phyloP scores from a whole-genome alignment of 2,113 vertebrate genomes.

The Trogon surrucura region DNA sequence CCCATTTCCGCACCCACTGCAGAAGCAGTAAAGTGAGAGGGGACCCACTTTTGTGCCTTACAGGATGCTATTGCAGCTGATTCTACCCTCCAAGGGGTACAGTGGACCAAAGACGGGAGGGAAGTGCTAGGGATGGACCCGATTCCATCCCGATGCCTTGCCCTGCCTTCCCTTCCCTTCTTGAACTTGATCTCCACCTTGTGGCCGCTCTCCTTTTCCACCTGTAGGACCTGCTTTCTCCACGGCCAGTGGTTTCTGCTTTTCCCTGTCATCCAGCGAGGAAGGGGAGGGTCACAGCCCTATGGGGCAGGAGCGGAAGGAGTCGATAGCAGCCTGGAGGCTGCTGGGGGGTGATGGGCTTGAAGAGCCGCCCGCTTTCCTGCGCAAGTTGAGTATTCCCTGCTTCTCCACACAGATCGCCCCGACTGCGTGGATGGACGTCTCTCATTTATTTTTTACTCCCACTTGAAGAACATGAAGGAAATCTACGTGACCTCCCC shows the following conservation, averaged over 20 bases:
- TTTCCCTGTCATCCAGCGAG: fast-evolving
- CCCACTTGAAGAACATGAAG: slow-evolving; percentile 92
- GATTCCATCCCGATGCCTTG: background rate
- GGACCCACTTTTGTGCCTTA: background rate
- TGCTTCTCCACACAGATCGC: slow-evolving; percentile 80
- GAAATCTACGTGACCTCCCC: slow-evolving; percentile 88
- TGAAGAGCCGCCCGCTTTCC: background rate
- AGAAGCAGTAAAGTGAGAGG: background rate
- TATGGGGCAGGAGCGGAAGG: background rate
- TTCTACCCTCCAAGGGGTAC: background rate
- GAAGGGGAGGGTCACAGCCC: background rate
- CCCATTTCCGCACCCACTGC: background rate
- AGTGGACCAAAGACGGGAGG: background rate
- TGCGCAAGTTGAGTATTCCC: background rate
- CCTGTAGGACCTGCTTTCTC: background rate
- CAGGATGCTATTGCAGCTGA: background rate
- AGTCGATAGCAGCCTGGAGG: background rate
- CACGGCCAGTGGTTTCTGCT: background rate
- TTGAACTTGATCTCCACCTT: background rate
- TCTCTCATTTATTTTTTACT: slow-evolving; percentile 91
- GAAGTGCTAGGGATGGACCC: background rate
- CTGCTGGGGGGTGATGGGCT: background rate
- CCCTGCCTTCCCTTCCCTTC: background rate
- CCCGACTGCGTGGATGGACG: slow-evolving; percentile 89
- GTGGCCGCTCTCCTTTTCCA: background rate